Conservation (phyloP, 2,113 vertebrate species). For the Tretioscincus oriximinensis region DNA sequence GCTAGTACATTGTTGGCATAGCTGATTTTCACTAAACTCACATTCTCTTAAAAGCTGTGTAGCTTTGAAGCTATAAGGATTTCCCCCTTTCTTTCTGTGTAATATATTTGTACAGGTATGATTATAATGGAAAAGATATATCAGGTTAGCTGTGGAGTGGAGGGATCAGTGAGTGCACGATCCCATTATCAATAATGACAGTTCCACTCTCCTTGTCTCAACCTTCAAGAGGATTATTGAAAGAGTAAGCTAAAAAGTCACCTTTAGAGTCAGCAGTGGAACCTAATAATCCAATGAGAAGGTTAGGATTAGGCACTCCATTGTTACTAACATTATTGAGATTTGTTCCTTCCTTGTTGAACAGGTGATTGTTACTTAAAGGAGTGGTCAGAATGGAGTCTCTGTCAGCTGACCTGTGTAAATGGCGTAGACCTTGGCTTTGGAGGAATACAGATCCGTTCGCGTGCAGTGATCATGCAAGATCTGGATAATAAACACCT, state of each 20-base stretch:
- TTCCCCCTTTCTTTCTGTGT: neutral
- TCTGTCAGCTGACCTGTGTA: conserved; percentile 89
- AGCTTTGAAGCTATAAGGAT: conserved; percentile 9
- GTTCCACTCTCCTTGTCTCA: neutral
- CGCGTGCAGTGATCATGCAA: conserved; percentile 88
- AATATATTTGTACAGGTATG: conserved; percentile 11
- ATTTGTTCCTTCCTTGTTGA: conserved; percentile 21
- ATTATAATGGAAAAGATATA: neutral
- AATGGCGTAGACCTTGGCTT: conserved; percentile 88
- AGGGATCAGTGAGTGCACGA: neutral
- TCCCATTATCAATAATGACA: neutral
- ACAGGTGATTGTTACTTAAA: conserved; percentile 96
- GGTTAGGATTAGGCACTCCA: neutral
- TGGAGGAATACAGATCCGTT: conserved; percentile 88
- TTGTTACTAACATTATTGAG: neutral
- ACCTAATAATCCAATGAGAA: neutral
- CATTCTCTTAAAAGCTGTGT: conserved; percentile 32
- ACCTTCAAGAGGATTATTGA: neutral
- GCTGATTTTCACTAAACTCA: conserved; percentile 24
- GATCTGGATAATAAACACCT: conserved; percentile 91
- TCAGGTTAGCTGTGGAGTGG: neutral
- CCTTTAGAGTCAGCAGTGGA: neutral
- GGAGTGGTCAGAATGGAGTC: conserved; percentile 95
- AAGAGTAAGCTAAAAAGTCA: neutral
- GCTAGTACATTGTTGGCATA: conserved; percentile 37